Base-by-base conservation (phyloP, 2,113 vertebrate species). In the Callipepla californica region DNA sequence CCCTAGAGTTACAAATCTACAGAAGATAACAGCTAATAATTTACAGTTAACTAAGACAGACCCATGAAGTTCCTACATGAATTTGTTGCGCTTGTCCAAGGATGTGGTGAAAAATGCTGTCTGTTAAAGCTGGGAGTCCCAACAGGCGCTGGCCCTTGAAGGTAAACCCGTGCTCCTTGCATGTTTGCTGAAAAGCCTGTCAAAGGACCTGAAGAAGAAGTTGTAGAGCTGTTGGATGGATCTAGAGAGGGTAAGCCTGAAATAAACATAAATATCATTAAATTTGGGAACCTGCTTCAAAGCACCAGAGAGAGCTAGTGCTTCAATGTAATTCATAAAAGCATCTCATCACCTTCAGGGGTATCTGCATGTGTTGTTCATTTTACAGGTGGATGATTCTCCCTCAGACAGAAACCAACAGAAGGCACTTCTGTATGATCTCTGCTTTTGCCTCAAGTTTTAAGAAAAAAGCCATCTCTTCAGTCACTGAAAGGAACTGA, bases 61-160 rank as follows among this genome's bases (percentile, higher is more conserved):
- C 94, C 96, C 96, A 87, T 85, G 95, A 96, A 96, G 97, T 96
- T 97, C 98, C 97, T 98, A 99, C 99, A 99, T 98, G 99, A 99
- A 93, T 99, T 99, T 97, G 99, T 98, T 94, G 99, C 98, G 95
- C 98, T 99, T 95, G 98, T 98, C 99, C 99, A 99, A 96, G 99
- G 99, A 96, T 99, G 99, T 94, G 99, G 99, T 90, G 99, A 99
- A 98, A 99, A 99, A 98, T 99, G 99, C 97, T 99, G 99, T 98
- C 99, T 98, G 98, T 98, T 99, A 98, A 99, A 99, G 85, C 98
- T 99, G 88, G 99, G 99, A 74, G 98, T 98, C 91, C 99, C 98
- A 92, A 99, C 98, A 79, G 97, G 96, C 86, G 98, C 97, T 87
- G 98, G 98, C 94, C 98, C 98, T 93, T 98, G 99, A 94, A 99